These are phyloP conservation scores for Syrmaticus mikado DNA, from an alignment of 2,113 vertebrate genomes.

Conservation along the genomic window DNA sequence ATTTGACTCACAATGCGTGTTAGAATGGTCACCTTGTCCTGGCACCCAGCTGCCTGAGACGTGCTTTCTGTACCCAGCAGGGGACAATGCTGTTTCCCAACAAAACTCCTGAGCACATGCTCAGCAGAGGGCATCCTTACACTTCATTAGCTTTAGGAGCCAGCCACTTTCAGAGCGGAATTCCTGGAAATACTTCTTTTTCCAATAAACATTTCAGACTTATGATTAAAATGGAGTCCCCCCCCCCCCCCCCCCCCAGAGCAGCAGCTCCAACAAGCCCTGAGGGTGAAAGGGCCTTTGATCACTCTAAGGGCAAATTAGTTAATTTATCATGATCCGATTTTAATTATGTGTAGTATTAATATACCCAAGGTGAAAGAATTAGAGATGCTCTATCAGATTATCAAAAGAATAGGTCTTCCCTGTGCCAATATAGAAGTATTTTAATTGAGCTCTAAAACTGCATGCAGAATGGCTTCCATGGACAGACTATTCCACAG, in stretches of 20 bases:
- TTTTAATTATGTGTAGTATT: slow-evolving; percentile 69
- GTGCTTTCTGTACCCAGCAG: not conserved
- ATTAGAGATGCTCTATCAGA: slow-evolving; percentile 63
- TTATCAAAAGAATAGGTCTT: slow-evolving; percentile 49
- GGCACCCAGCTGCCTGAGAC: not conserved
- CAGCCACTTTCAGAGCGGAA: not conserved
- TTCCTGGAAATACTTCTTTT: slow-evolving; percentile 48
- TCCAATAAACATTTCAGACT: slow-evolving; percentile 60
- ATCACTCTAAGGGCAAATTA: slow-evolving; percentile 69
- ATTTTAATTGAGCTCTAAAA: slow-evolving; percentile 49
- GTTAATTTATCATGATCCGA: slow-evolving; percentile 68
- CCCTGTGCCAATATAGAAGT: slow-evolving; percentile 43
- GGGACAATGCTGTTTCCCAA: not conserved
- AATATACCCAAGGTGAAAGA: slow-evolving; percentile 73
- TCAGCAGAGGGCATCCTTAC: slow-evolving; percentile 69
- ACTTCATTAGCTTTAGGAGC: slow-evolving; percentile 20
- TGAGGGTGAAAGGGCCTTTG: slow-evolving; percentile 61
- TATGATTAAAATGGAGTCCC: slow-evolving; percentile 66
- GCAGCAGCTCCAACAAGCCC: slow-evolving; percentile 20
- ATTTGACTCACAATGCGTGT: rapidly evolving
- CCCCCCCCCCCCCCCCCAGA: too few species aligned
- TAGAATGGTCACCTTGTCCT: not conserved
- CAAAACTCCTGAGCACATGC: not conserved
- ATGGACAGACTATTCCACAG: not conserved
- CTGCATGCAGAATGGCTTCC: not conserved